phyloP scores from a whole-genome alignment of 2,888 invertebrate species.

The Cotesia congregata region DNA sequence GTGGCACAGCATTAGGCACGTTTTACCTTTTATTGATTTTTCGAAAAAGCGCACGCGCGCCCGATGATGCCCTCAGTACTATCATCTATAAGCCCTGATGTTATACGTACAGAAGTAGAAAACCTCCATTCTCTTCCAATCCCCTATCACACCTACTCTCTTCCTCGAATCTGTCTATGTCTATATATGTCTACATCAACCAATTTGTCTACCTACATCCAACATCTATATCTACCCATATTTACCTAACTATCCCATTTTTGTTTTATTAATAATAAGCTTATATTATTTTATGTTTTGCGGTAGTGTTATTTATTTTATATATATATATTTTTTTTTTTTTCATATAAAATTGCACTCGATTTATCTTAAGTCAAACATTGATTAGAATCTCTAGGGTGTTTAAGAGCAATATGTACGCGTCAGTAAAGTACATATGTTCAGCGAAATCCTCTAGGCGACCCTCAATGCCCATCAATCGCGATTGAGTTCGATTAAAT shows the following conservation, averaged over 20 bases:
- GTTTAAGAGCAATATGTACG: background rate
- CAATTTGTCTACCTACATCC: background rate
- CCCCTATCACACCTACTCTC: constrained; percentile 15
- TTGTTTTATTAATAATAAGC: background rate
- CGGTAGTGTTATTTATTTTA: background rate
- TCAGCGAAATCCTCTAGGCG: constrained; percentile 30
- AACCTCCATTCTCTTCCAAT: constrained; percentile 13
- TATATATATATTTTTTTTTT: background rate
- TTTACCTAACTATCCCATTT: background rate
- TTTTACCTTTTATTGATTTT: constrained; percentile 71
- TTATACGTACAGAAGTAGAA: constrained; percentile 28
- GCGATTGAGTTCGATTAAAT: constrained; percentile 35
- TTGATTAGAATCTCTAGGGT: constrained; percentile 16
- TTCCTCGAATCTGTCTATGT: background rate
- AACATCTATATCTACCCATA: background rate
- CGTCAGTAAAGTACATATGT: constrained; percentile 38
- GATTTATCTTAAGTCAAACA: background rate
- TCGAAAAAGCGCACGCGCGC: constrained; percentile 71
- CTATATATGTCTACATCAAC: background rate
- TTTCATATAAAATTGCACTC: background rate
- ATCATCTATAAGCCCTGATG: constrained; percentile 50
- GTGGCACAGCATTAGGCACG: constrained; percentile 69
- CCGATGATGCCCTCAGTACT: constrained; percentile 65
- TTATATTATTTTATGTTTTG: background rate
- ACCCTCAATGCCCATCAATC: constrained; percentile 38